Evolutionary conservation across 2,797 vertebrate genomes (phyloP), one percentile per base, ranked within the genome.

Genomic region (Xerus rutilus): DNA sequence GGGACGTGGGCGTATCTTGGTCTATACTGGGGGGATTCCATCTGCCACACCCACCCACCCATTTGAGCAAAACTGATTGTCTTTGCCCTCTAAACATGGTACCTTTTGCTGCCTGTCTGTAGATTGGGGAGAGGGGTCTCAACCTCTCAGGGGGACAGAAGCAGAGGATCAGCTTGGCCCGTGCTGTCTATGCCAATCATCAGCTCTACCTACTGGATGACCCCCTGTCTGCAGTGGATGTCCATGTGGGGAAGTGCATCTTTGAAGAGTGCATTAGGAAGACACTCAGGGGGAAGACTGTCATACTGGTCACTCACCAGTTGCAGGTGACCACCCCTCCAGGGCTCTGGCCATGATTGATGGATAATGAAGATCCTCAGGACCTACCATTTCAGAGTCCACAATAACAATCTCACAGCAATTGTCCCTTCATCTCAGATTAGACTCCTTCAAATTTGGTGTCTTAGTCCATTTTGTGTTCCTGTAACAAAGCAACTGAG

Each of bases 71-170:
- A 30, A 3, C 49, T 39, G 54, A 45, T 32, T 39, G 57, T 11
- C 32, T 5, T 23, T 18, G 32, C 28, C 23, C 21, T 54, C 25
- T 45, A 23, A 32, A 65, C 9, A 7, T 1, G 0, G 1, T 12
- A 3, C 32, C 57, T 95, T 52, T 91, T 20, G 97, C 77, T 97
- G 93, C 86, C 47, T 30, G 28, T 77, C 93, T 32, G 7, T 96
- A 99, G 99, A 98, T 99, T 10, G 98, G 99, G 67, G 99, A 99
- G 96, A 97, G 98, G n/a, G 99, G 98, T 10, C 93, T 99, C 78
- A 99, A 99, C 93, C 97, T 99, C 77, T 99, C 99, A 0, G 99
- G 99, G 25, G 99, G 99, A 0, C 99, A 99, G 98, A 99, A 99
- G 96, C 98, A 99, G 98, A 98, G 98, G 86, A 98, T 99, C 94